These are phyloP conservation scores for Phortica magna DNA, from an alignment of 2,888 invertebrate species.

Conservation along the genomic window DNA sequence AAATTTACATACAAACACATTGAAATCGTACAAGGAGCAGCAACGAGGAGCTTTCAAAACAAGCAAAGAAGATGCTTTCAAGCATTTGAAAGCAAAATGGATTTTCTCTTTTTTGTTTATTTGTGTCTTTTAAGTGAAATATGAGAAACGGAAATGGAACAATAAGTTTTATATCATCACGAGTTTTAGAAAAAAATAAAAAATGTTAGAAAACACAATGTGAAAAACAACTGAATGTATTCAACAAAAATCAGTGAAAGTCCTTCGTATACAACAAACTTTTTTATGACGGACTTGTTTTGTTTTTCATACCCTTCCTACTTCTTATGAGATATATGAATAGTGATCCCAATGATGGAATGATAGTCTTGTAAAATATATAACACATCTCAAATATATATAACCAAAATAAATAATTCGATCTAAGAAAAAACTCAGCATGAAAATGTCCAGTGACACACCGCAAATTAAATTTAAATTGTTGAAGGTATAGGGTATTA, in stretches of 20 bases:
- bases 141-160: slow-evolving; percentile 60
- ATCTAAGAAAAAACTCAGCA: too few species aligned
- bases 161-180: slow-evolving; percentile 60
- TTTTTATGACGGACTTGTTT: too few species aligned
- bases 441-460: too few species aligned
- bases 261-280: not conserved
- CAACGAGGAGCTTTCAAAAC: slow-evolving; percentile 31
- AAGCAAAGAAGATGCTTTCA: not conserved
- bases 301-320: too few species aligned
- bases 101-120: not conserved
- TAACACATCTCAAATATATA: too few species aligned
- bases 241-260: slow-evolving; percentile 8
- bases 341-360: too few species aligned
- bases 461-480: too few species aligned
- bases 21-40: not conserved
- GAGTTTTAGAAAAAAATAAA: slow-evolving; percentile 43
- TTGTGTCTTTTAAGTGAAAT: not conserved
- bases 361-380: too few species aligned
- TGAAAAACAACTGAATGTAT: not conserved
- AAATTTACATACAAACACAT: not conserved
- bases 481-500: too few species aligned
- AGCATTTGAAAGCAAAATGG: not conserved
- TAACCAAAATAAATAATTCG: too few species aligned
- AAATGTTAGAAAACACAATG: not conserved
- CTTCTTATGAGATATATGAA: too few species aligned